Evolutionary conservation across 2,797 vertebrate genomes (phyloP).

Genomic region (Otolemur crassicaudatus): DNA sequence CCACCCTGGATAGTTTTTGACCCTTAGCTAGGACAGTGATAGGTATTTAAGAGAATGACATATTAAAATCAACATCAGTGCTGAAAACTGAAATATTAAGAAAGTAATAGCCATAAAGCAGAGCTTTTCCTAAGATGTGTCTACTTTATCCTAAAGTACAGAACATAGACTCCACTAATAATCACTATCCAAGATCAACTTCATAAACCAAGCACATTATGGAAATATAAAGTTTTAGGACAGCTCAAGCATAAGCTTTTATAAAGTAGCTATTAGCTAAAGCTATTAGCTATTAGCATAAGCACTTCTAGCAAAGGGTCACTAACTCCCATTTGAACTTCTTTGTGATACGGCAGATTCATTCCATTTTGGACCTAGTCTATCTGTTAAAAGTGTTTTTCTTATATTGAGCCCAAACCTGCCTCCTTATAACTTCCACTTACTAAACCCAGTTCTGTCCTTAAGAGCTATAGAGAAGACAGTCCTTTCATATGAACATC

Average conservation of each 20-base stretch:
- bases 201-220: slow-evolving; percentile 46
- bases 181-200: slow-evolving; percentile 57
- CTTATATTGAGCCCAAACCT: background rate
- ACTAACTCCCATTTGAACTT: background rate
- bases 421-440: background rate
- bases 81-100: slow-evolving; percentile 63
- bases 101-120: slow-evolving; percentile 7
- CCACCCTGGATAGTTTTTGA: slow-evolving; percentile 23
- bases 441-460: background rate
- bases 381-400: background rate
- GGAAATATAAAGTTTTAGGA: slow-evolving; percentile 34
- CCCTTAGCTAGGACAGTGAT: background rate
- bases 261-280: slow-evolving; percentile 2
- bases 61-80: slow-evolving; percentile 24
- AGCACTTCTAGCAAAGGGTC: background rate
- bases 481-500: background rate
- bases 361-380: background rate
- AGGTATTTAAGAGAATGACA: slow-evolving; percentile 53
- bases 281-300: too few species aligned
- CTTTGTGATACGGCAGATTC: background rate
- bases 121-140: slow-evolving; percentile 42
- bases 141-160: slow-evolving; percentile 39
- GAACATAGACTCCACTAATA: slow-evolving; percentile 55
- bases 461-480: background rate
- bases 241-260: background rate